Percentiles rank a stretch among this genome's conserved stretches.
phyloP scores from a whole-genome alignment of 30 jellyfish, hydroid and myxozoan genomes.

The Catostylus mosaicus region DNA sequence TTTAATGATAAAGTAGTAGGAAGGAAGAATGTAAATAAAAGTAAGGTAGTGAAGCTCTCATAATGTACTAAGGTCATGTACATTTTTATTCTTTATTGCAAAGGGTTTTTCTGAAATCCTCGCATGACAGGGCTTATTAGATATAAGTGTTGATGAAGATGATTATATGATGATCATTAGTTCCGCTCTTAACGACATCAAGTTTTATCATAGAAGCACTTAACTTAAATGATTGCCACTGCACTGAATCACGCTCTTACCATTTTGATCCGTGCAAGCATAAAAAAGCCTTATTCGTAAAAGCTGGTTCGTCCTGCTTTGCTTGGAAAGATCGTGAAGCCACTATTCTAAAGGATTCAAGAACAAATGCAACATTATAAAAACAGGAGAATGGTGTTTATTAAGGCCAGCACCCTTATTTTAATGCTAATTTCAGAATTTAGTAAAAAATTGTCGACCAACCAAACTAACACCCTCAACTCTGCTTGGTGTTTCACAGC shows the following conservation, averaged over 20 bases:
- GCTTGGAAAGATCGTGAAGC: background rate
- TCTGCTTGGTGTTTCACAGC: background rate
- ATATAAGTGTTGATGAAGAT: too few species aligned
- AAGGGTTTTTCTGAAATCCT: too few species aligned
- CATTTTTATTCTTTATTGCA: too few species aligned
- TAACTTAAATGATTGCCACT: background rate
- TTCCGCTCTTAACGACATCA: too few species aligned
- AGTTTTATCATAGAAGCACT: too few species aligned
- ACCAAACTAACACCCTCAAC: constrained; percentile 5
- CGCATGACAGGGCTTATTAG: too few species aligned
- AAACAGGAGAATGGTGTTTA: constrained; percentile 13
- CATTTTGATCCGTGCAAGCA: background rate
- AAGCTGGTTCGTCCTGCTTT: background rate
- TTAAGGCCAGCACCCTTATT: background rate
- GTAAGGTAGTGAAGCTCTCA: too few species aligned
- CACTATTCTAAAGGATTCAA: background rate
- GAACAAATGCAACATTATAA: constrained; percentile 12
- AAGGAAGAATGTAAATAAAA: too few species aligned
- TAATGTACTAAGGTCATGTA: too few species aligned
- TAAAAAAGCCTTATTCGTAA: background rate
- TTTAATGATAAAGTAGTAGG: too few species aligned
- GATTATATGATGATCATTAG: too few species aligned
- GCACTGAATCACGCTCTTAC: background rate
- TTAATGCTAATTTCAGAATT: background rate
- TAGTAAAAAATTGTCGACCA: constrained; percentile 6